Base-by-base conservation (phyloP, 2,888 invertebrate genomes). In the Cactoblastis cactorum region DNA sequence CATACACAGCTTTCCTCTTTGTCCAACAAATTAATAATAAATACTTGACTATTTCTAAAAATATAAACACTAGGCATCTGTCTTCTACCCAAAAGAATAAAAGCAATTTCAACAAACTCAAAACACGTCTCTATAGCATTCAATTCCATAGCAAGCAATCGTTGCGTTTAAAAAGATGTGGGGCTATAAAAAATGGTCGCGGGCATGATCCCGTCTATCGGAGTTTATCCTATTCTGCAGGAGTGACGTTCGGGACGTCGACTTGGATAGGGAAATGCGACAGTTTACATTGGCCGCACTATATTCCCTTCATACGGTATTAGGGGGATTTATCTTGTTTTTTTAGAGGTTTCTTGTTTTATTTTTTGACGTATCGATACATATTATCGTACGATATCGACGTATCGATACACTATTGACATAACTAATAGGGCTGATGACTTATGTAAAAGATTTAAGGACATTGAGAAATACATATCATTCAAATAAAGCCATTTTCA, bases 261-360 rank as follows among this genome's bases (percentile, higher is more conserved):
- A 32, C 54, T 69, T 61, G 63, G 54, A 62, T 66, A 67, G 60
- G 65, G 62, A 67, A 66, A 64, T 67, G 57, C 65, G 67, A 63
- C 66, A 67, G 71, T 72, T 67, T 67, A 62, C 58, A 65, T 62
- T 56, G 56, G 55, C 51, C 58, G 50, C 46, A 48, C 22, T 47
- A 28, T 37, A 38, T 43, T 18, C 18, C 39, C 5, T 1, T 12
- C 39, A 22, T n/a, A 28, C 28, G 43, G 28, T 43, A 43, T 32
- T 32, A 14, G 2, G 28, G 11, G 17, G 43, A 43, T 43, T 43
- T 14, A 28, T 43, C 17, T 28, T 11, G 43, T 43, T 28, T 43
- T 43, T 43, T 43, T 43, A 28, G 43, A 43, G 15, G 43, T 11
- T 43, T 43, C 28, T 28, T 24, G n/a, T 43, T 28, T 1, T 1